Evolutionary conservation across 2,797 vertebrate species (phyloP).

Genomic region (Leuciscus waleckii): DNA sequence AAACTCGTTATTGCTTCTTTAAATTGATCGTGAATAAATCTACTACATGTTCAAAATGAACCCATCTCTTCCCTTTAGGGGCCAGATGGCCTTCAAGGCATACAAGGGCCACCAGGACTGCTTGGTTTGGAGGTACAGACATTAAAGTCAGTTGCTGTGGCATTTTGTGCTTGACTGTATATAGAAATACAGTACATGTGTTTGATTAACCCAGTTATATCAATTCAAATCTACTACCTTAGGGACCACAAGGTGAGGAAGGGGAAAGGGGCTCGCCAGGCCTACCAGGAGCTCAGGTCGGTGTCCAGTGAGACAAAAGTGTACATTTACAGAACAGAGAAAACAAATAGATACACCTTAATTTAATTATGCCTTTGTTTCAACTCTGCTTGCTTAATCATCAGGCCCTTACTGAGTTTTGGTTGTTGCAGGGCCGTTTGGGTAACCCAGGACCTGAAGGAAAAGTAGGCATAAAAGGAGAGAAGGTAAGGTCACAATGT

Average conservation of each 20-base stretch:
- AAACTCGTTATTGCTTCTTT: neutral
- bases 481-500: constrained; percentile 77
- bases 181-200: neutral
- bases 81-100: constrained; percentile 75
- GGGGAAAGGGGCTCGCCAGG: constrained; percentile 79
- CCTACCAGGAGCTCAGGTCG: constrained; percentile 76
- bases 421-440: constrained; percentile 75
- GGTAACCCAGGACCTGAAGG: constrained; percentile 81
- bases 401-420: constrained; percentile 26
- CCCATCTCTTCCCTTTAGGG: constrained; percentile 73
- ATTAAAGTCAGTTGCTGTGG: neutral
- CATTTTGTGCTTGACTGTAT: neutral
- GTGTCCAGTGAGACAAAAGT: constrained; percentile 50
- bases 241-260: constrained; percentile 77
- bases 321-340: neutral
- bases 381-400: constrained; percentile 4
- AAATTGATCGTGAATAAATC: neutral
- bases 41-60: constrained; percentile 24
- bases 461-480: constrained; percentile 79
- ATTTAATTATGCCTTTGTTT: constrained; percentile 4
- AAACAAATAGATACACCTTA: neutral
- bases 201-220: neutral
- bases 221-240: neutral
- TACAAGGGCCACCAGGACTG: constrained; percentile 77
- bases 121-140: constrained; percentile 78